Evolutionary conservation across 2,113 vertebrate genomes (phyloP), one percentile per base, ranked within the genome.

Genomic region (Phrynocephalus versicolor): DNA sequence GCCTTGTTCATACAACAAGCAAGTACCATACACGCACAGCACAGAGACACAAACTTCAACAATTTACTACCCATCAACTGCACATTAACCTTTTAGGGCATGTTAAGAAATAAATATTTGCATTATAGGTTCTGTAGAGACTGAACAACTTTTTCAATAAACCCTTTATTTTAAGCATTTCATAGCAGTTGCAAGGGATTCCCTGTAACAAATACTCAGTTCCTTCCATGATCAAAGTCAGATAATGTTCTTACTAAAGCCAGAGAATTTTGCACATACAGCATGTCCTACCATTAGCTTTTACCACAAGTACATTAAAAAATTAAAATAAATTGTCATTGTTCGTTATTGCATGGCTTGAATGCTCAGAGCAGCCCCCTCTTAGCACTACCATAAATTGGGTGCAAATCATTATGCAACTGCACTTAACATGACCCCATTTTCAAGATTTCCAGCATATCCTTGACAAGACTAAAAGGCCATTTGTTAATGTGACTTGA

Each of bases 111-210:
- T 88, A 83, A 65, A 72, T n/a, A 41, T 64, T 60, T 35, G 71
- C 0, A 0, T 41, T 64, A 30, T 6, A 3, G 13, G 73, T 82
- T 0, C 0, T 60, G 75, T 35, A 72, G 1, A 1, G 25, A 70
- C 30, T 45, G 12, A 84, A 45, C 1, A 85, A 35, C 12, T 70
- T 62, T 85, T 0, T 74, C 72, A 0, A 27, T 77, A 90, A 92
- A 35, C 84, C 64, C 75, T 3, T 1, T 2, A 76, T 55, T 62
- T 13, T 14, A 23, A 74, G 57, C 51, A 76, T 1, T 76, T 88
- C 5, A 86, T 57, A 57, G 55, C 81, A 3, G 45, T 74, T 12
- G 35, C 7, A 81, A 75, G 18, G 5, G 55, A 19, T 37, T 88
- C 33, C 6, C 37, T 39, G 79, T 0, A 77, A 25, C 80, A 1